Base-by-base conservation (phyloP, 2,113 vertebrate genomes). In the Ptilorrhoa leucosticta region DNA sequence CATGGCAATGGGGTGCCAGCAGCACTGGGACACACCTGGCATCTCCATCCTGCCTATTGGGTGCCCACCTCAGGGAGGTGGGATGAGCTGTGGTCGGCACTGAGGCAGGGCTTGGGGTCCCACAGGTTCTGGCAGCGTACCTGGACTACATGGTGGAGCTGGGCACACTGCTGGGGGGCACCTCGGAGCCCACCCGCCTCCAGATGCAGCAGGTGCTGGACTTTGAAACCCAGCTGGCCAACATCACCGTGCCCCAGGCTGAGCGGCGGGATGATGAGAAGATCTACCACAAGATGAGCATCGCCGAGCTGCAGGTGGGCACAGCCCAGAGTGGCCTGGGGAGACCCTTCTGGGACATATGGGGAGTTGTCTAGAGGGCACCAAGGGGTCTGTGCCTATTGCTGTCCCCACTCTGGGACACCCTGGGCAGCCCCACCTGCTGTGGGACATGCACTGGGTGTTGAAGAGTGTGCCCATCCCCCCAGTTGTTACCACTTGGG, bases 121-220 rank as follows among this genome's bases (percentile, higher is more conserved):
- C 57, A 6, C 28, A 99, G 99, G 99, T 99, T 51, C 96, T 99
- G 82, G 96, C 97, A 50, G 99, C 99, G 0, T 99, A 99, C 96
- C 97, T 99, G 97, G 98, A 99, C 79, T 99, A 99, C 97, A 99
- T 99, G 99, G 99, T 99, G 94, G 99, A 99, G 96, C 97, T 99
- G 96, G 99, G 99, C 10, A 80, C 97, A 11, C 98, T 99, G 90
- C 97, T 99, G 82, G 99, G 99, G 1, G 99, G 99, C 0, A 91
- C 80, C 42, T 97, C 93, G 0, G 97, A 96, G 75, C 97, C 98
- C 77, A 99, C 98, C 0, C 98, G 92, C 54, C 90, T 96, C 33
- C 99, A 99, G 98, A 99, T 99, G 99, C 98, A 97, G 97, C 99
- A 99, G 95, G 99, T 99, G 40, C 94, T 99, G 95, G 99, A 99